phyloP scores from a whole-genome alignment of 1,140 invertebrate species.

The Stenopsyche tienmushanensis region DNA sequence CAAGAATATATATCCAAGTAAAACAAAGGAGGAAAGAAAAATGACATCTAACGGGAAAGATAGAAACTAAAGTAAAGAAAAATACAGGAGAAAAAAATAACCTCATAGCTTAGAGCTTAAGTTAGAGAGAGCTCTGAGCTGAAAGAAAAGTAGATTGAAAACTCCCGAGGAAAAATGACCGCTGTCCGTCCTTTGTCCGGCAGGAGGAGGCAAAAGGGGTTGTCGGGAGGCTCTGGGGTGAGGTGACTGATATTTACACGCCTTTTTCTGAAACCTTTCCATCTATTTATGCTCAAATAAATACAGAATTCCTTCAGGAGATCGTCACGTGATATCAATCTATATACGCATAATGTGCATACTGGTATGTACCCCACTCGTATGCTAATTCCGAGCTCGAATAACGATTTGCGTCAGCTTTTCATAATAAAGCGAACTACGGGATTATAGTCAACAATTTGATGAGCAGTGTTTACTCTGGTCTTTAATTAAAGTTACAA shows the following conservation, averaged over 20 bases:
- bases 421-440: too few species aligned
- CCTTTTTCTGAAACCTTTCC: constrained; percentile 37
- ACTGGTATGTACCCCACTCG: too few species aligned
- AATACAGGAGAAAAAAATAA: constrained; percentile 44
- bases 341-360: too few species aligned
- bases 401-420: too few species aligned
- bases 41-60: constrained; percentile 41
- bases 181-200: constrained; percentile 47
- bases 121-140: constrained; percentile 41
- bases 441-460: too few species aligned
- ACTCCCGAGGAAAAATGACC: constrained; percentile 56
- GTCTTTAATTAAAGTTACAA: too few species aligned
- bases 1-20: constrained; percentile 30
- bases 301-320: constrained; percentile 12
- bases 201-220: constrained; percentile 20
- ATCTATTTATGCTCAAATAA: constrained; percentile 39
- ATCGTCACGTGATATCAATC: too few species aligned
- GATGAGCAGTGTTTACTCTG: too few species aligned
- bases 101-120: constrained; percentile 42
- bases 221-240: constrained; percentile 44
- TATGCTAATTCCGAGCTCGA: too few species aligned
- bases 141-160: constrained; percentile 52
- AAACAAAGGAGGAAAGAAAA: constrained; percentile 42
- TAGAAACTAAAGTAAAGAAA: constrained; percentile 44
- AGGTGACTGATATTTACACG: constrained; percentile 46